Evolutionary conservation across 2,888 invertebrate genomes (phyloP).

Genomic region (Flexamia atlantica): DNA sequence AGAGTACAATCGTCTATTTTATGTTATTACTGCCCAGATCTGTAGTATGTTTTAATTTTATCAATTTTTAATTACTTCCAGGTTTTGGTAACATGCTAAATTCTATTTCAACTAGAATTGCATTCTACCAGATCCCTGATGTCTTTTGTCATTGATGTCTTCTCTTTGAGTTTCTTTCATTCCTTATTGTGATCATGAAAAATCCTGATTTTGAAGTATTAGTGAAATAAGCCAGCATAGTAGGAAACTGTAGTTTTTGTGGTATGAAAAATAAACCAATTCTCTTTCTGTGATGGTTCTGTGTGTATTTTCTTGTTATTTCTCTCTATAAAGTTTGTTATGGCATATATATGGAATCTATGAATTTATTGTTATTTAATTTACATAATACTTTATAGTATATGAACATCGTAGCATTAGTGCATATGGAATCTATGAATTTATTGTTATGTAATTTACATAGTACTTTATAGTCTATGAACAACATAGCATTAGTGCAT

Average conservation of each 20-base stretch:
- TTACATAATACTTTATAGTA: background rate
- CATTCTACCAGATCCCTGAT: no score
- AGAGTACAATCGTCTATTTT: no score
- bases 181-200: background rate
- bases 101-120: no score
- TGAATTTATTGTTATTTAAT: constrained; percentile 17
- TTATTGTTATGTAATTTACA: constrained; percentile 15
- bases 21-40: no score
- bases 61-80: no score
- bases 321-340: constrained; percentile 2
- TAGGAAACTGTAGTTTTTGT: background rate
- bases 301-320: constrained; percentile 7
- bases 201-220: background rate
- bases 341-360: background rate
- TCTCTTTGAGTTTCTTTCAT: background rate
- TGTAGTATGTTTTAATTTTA: no score
- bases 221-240: no score
- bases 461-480: background rate
- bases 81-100: no score
- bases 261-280: background rate
- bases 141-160: no score
- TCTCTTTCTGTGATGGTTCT: constrained; percentile 18
- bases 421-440: background rate
- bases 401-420: background rate
- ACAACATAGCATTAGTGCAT: background rate